These are phyloP conservation scores for Aleiodes sp. DNA, from an alignment of 1,140 invertebrate genomes.

Conservation along the genomic window DNA sequence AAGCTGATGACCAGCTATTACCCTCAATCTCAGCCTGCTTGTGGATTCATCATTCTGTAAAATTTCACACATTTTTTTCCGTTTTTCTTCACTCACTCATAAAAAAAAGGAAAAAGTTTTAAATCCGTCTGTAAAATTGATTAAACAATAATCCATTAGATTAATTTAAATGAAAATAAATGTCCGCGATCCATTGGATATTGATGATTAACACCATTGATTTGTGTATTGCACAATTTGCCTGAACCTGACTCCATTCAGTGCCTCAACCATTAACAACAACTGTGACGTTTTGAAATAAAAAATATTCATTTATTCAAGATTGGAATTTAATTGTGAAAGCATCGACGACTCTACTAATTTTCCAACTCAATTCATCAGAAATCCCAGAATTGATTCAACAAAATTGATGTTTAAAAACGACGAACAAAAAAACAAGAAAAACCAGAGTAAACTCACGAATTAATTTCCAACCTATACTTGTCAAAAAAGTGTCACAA, in stretches of 20 bases:
- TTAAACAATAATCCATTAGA: no score
- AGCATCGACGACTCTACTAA: no score
- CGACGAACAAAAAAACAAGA: no score
- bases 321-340: no score
- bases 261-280: not conserved
- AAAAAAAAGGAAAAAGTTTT: no score
- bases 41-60: constrained; percentile 79
- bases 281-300: constrained; percentile 24
- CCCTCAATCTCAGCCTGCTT: constrained; percentile 80
- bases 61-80: no score
- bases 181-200: not conserved
- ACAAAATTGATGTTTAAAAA: not conserved
- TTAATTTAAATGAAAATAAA: not conserved
- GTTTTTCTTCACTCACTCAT: no score
- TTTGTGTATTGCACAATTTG: constrained; percentile 16
- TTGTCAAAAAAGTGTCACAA: constrained; percentile 55
- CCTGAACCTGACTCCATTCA: constrained; percentile 36
- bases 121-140: no score
- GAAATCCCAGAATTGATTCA: not conserved
- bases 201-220: not conserved
- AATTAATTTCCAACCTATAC: constrained; percentile 54
- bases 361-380: not conserved
- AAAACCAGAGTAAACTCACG: no score
- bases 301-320: no score
- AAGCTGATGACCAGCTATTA: constrained; percentile 87